These are phyloP conservation scores for Ashinkailepas kermadecensis DNA, from an alignment of 2,888 invertebrate species.

Conservation along the genomic window DNA sequence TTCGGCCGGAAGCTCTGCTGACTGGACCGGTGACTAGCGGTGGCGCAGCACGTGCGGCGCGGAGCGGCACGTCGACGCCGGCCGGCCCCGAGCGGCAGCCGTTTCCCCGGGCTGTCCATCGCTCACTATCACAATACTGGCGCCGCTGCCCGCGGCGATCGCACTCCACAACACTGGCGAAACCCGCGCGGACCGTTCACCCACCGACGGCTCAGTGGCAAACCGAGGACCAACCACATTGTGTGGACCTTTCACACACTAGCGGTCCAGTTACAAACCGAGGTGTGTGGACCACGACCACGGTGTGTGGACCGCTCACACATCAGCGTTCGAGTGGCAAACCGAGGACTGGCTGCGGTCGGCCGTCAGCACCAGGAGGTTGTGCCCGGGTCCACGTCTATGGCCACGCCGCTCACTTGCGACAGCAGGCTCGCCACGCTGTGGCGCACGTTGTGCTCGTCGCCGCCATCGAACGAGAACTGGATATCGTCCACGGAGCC, in stretches of 20 bases:
- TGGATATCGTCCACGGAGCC: constrained; percentile 14
- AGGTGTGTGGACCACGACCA: not conserved
- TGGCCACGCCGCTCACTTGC: constrained; percentile 15
- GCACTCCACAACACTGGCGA: not conserved
- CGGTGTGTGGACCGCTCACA: too few species aligned
- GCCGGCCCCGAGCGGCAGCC: not conserved
- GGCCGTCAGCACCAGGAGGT: constrained; percentile 11
- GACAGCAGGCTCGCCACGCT: constrained; percentile 14
- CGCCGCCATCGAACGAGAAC: not conserved
- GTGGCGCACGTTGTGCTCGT: not conserved
- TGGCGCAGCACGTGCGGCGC: not conserved
- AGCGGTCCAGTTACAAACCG: too few species aligned
- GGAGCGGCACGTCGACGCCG: not conserved
- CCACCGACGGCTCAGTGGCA: too few species aligned
- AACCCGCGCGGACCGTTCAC: not conserved
- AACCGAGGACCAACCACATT: too few species aligned
- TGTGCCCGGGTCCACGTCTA: constrained; percentile 2
- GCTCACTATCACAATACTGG: too few species aligned
- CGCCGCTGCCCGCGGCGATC: too few species aligned
- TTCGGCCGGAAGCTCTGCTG: not conserved
- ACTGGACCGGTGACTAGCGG: not conserved
- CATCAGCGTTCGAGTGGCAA: too few species aligned
- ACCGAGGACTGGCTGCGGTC: not conserved
- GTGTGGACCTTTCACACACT: too few species aligned
- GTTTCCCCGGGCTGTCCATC: too few species aligned